Evolutionary conservation across 2,888 invertebrate species (phyloP), one percentile per base, ranked within the genome.

Genomic region (Dione vanillae): DNA sequence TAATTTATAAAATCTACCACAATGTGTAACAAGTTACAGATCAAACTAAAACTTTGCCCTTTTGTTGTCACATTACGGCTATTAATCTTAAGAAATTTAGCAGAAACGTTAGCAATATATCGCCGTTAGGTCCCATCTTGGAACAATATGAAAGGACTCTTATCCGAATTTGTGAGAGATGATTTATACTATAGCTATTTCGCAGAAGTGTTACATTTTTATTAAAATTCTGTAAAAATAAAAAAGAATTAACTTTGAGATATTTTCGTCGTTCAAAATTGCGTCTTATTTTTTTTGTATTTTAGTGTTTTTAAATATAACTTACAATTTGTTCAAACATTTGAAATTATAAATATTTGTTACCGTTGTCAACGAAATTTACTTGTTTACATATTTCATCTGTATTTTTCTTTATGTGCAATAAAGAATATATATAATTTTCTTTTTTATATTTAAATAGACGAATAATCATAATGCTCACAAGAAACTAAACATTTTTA

Each of bases 101-200:
- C 58, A 9, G 27, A 40, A 40, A 49, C 59, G 43, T 45, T 61
- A 61, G 61, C 61, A 59, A 67, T 67, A 67, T 67, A 67, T 67
- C 40, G 67, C 67, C 20, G 19, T 59, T 59, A 51, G 59, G 58
- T 67, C 67, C 67, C 59, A 49, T 67, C 59, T 67, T 59, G 40
- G 49, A 59, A 59, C 59, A 67, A 59, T 67, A 67, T 59, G 67
- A 67, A 67, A 59, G 27, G 67, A 67, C 67, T 59, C 59, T 67
- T 67, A 67, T 67, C 67, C 67, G 41, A 67, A 67, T 49, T 67
- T 67, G 40, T 67, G 59, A 11, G 16, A n/a, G 27, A 59, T 67
- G 67, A 67, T 59, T 67, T 67, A 67, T 67, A 58, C 59, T 49
- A 49, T 12, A 49, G 40, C 67, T 67, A 67, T 67, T 67, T 47